A percentile compares a stretch with the other conserved stretches of the same genome.
Conservation (phyloP, 2,797 vertebrate genomes). For the Adrianichthys oophorus region DNA sequence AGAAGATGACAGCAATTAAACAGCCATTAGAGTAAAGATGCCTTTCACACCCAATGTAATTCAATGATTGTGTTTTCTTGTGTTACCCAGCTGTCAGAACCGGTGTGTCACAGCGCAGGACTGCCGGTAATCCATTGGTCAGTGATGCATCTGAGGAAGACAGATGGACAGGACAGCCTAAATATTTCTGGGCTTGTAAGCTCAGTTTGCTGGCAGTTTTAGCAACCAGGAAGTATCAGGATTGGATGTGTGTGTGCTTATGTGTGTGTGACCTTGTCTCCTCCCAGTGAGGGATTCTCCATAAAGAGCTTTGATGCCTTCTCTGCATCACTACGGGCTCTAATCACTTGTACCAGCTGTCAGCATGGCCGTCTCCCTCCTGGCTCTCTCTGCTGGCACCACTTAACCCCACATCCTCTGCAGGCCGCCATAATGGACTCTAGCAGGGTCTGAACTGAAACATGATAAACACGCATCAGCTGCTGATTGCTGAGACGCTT, state of each 20-base stretch:
- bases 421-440: constrained; percentile 45
- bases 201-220: constrained; percentile 37
- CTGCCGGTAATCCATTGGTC: constrained; percentile 54
- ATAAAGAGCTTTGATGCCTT: constrained; percentile 70
- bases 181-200: constrained; percentile 19
- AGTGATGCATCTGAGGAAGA: constrained; percentile 35
- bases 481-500: constrained; percentile 1
- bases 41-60: constrained; percentile 48
- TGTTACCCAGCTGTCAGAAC: constrained; percentile 18
- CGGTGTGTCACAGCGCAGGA: constrained; percentile 5
- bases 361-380: constrained; percentile 46
- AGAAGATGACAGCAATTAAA: constrained; percentile 27
- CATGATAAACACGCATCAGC: constrained; percentile 39
- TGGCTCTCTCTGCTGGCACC: constrained; percentile 44
- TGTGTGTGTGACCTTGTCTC: constrained; percentile 30
- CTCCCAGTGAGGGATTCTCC: constrained; percentile 61
- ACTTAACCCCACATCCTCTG: constrained; percentile 65
- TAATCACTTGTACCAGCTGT: constrained; percentile 79
- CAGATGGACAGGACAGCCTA: constrained; percentile 54
- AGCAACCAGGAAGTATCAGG: constrained; percentile 45
- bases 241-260: constrained; percentile 19
- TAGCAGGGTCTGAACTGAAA: constrained; percentile 28
- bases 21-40: constrained; percentile 32
- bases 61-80: constrained; percentile 32
- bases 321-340: constrained; percentile 57